These are phyloP conservation scores for Crambe crambe DNA, from an alignment of 37 sponge, comb jelly and placozoan species.

Conservation along the genomic window DNA sequence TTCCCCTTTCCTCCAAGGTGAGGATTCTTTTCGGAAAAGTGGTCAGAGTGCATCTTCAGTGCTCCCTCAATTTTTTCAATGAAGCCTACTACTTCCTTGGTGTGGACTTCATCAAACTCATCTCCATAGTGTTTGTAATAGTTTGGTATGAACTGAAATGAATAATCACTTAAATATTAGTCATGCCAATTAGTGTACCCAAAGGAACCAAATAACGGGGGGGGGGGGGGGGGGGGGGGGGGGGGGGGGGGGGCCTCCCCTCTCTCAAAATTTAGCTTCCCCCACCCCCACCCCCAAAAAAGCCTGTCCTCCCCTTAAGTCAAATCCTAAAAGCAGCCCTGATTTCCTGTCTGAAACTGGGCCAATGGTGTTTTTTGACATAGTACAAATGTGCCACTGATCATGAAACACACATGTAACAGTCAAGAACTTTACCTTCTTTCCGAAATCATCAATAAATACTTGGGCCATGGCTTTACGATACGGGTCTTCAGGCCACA, in stretches of 20 bases:
- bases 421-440: no score
- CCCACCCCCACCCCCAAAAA: no score
- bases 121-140: constrained; percentile 56
- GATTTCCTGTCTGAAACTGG: no score
- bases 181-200: neutral
- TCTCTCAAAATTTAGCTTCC: no score
- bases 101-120: neutral
- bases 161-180: neutral
- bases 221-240: no score
- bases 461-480: constrained; percentile 46
- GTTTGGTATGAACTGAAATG: constrained; percentile 58
- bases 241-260: no score
- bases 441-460: constrained; percentile 55
- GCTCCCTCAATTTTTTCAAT: constrained; percentile 43
- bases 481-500: constrained; percentile 59
- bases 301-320: no score
- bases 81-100: constrained; percentile 12
- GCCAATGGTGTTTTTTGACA: no score
- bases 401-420: neutral
- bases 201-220: no score
- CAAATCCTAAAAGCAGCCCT: no score
- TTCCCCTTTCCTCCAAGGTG: constrained; percentile 33
- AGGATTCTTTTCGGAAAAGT: constrained; percentile 25
- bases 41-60: constrained; percentile 19
- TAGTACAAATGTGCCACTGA: neutral